Conservation (phyloP, 2,888 invertebrate genomes). For the Chymomyza procnemis region DNA sequence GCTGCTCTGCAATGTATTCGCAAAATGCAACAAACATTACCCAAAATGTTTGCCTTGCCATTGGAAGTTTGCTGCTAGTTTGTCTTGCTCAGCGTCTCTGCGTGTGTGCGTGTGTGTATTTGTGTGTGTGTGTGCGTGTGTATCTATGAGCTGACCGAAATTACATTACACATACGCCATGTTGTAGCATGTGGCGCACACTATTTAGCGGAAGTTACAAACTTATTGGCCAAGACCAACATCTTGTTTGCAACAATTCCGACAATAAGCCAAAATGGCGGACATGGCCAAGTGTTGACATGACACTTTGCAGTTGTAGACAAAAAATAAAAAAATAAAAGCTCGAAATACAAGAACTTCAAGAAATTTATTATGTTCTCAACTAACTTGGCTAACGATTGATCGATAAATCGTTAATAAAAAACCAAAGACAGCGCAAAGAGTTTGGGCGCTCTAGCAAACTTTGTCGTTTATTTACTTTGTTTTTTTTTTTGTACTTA, state of each 20-base stretch:
- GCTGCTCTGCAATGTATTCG: slow-evolving; percentile 30
- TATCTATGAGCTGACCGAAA: neutral
- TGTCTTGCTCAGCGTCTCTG: neutral
- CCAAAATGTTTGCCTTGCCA: slow-evolving; percentile 11
- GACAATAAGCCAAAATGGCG: slow-evolving; percentile 27
- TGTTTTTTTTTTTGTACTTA: too few relatives aligned
- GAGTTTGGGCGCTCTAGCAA: too few relatives aligned
- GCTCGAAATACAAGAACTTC: slow-evolving; percentile 3
- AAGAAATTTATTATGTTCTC: too few relatives aligned
- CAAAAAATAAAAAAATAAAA: slow-evolving; percentile 26
- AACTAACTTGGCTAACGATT: too few relatives aligned
- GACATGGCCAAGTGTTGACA: slow-evolving; percentile 34
- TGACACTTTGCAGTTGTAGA: slow-evolving; percentile 54
- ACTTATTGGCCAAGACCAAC: slow-evolving; percentile 65
- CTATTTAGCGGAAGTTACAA: slow-evolving; percentile 61
- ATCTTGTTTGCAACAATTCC: neutral
- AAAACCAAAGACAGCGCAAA: too few relatives aligned
- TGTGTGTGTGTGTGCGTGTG: neutral
- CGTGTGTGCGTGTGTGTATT: neutral
- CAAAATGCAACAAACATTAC: slow-evolving; percentile 41
- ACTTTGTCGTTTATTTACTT: too few relatives aligned
- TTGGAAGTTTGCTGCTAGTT: neutral
- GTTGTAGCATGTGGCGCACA: slow-evolving; percentile 40
- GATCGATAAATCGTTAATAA: too few relatives aligned
- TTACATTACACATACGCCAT: neutral